Conservation (phyloP, 2,113 vertebrate species). For the Thunnus maccoyii region DNA sequence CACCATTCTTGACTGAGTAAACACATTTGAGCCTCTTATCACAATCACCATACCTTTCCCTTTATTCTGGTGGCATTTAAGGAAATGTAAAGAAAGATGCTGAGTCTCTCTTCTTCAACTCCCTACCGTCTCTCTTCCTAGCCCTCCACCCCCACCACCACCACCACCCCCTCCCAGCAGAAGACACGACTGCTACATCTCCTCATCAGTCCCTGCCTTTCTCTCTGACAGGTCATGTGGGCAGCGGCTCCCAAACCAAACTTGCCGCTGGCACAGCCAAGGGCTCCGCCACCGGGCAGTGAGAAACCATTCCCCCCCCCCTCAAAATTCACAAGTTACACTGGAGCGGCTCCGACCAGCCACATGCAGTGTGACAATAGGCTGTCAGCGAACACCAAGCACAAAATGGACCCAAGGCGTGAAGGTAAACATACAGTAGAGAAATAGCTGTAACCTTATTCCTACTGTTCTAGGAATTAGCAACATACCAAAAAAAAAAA, state of each 20-base stretch:
- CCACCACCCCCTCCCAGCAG: not conserved
- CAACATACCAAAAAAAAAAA: not conserved
- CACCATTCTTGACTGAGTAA: not conserved
- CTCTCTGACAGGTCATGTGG: constrained; percentile 58
- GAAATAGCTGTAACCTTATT: not conserved
- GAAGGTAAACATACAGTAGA: not conserved
- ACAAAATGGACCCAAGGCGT: not conserved
- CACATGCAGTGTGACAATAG: constrained; percentile 25
- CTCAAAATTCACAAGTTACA: constrained; percentile 43
- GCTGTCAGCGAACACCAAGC: constrained; percentile 1
- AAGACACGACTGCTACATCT: constrained; percentile 41
- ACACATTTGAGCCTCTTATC: not conserved
- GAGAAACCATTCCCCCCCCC: constrained; percentile 33
- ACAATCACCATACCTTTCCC: not conserved
- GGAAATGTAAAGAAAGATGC: constrained; percentile 37
- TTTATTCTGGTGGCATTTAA: constrained; percentile 28
- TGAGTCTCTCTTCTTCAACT: constrained; percentile 35
- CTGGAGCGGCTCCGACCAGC: constrained; percentile 29
- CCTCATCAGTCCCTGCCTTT: constrained; percentile 31
- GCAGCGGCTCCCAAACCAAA: constrained; percentile 46
- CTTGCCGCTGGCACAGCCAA: constrained; percentile 66
- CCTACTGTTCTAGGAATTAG: not conserved
- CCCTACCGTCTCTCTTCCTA: constrained; percentile 2
- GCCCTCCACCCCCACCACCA: not conserved
- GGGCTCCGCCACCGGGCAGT: constrained; percentile 65